Percentiles rank a stretch among this genome's conserved stretches.
Conservation (phyloP, 1,140 invertebrate species). For the Trichonephila inaurata region DNA sequence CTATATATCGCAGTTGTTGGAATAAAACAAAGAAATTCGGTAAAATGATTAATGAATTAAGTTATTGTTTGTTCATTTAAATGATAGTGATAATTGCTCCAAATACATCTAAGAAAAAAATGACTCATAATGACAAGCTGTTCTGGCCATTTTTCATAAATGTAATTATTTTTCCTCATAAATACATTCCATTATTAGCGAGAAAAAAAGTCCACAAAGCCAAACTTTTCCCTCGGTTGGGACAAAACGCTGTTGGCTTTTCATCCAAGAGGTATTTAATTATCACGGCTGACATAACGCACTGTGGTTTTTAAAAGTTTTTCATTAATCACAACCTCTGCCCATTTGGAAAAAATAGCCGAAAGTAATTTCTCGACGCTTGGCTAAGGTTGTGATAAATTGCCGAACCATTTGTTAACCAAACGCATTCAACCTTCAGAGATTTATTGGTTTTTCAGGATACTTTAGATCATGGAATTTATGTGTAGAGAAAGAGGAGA, state of each 20-base stretch:
- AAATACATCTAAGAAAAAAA: no score
- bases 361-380: constrained; percentile 9
- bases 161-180: no score
- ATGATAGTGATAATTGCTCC: no score
- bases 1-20: no score
- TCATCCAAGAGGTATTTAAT: neutral
- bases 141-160: no score
- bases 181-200: no score
- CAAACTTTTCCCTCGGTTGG: no score
- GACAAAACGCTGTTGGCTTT: neutral
- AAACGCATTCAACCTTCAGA: neutral
- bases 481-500: neutral
- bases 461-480: neutral
- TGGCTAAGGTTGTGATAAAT: constrained; percentile 20
- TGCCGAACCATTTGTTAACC: constrained; percentile 16
- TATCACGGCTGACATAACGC: neutral
- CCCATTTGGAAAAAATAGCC: neutral
- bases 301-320: neutral
- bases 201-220: no score
- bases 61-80: no score
- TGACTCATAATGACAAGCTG: no score
- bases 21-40: no score
- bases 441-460: constrained; percentile 13
- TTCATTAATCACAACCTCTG: neutral
- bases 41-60: no score